Evolutionary conservation across 2,888 invertebrate species (phyloP).

Genomic region (Hirudinaria manillensis): DNA sequence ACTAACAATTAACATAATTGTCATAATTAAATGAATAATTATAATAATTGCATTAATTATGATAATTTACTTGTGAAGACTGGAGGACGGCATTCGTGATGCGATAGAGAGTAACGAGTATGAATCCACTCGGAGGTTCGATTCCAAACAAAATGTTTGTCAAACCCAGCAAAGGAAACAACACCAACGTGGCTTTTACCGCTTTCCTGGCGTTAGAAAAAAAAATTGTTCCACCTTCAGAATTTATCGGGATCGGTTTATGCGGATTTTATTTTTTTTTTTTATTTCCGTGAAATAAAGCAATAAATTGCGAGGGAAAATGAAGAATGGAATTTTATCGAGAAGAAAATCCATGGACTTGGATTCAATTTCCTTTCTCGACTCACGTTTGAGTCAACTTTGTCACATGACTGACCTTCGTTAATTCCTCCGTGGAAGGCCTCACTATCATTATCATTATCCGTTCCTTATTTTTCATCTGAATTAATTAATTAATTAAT

Average conservation of each 20-base stretch:
- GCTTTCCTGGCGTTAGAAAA: constrained; percentile 50
- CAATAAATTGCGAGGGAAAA: too few species aligned
- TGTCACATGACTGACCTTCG: too few species aligned
- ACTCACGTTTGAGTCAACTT: too few species aligned
- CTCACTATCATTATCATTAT: too few species aligned
- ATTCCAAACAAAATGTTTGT: constrained; percentile 58
- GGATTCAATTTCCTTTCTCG: too few species aligned
- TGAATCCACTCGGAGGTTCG: constrained; percentile 51
- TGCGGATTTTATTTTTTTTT: background rate
- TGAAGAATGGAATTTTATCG: too few species aligned
- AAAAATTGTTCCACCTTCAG: background rate
- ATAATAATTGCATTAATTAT: background rate
- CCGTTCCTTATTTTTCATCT: too few species aligned
- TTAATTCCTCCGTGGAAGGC: too few species aligned
- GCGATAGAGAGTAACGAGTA: constrained; percentile 54
- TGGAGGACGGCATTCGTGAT: constrained; percentile 58
- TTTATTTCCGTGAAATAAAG: too few species aligned
- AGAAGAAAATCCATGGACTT: too few species aligned
- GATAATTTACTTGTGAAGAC: constrained; percentile 56
- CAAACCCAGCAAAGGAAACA: constrained; percentile 59
- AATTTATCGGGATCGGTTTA: background rate
- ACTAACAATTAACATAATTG: background rate
- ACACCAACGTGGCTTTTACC: constrained; percentile 58
- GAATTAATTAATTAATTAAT: too few species aligned
- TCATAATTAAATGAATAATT: background rate